A percentile compares a stretch with the other conserved stretches of the same genome.
These are phyloP conservation scores for Ahaetulla prasina DNA, from an alignment of 2,113 vertebrate genomes.

Conservation along the genomic window DNA sequence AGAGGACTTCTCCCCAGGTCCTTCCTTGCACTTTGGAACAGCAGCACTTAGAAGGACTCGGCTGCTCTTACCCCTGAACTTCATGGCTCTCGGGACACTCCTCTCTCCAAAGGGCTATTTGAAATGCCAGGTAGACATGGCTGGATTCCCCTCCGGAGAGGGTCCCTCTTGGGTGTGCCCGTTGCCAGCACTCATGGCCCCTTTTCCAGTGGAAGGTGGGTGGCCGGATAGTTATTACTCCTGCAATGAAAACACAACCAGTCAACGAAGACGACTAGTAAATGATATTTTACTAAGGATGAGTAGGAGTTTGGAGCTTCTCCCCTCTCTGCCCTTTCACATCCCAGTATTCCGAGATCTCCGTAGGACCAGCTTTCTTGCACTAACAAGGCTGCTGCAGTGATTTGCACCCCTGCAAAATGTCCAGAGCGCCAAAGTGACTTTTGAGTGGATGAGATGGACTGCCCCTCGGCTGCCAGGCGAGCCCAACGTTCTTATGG, in stretches of 20 bases:
- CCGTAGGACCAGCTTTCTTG: neutral
- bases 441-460: neutral
- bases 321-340: neutral
- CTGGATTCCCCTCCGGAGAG: neutral
- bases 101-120: neutral
- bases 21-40: neutral
- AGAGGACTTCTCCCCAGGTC: neutral
- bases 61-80: no score
- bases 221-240: neutral
- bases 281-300: neutral
- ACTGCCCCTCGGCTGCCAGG: neutral
- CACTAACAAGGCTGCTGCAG: neutral
- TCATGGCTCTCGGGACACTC: neutral
- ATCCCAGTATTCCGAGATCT: no score
- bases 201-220: neutral
- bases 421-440: neutral
- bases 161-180: constrained; percentile 16
- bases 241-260: neutral
- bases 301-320: neutral
- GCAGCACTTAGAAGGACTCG: neutral
- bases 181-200: constrained; percentile 1
- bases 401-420: neutral
- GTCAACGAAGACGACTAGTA: neutral
- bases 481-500: neutral
- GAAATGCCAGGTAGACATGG: neutral